These are phyloP conservation scores for Chelon auratus DNA, from an alignment of 2,797 vertebrate genomes.

Conservation along the genomic window DNA sequence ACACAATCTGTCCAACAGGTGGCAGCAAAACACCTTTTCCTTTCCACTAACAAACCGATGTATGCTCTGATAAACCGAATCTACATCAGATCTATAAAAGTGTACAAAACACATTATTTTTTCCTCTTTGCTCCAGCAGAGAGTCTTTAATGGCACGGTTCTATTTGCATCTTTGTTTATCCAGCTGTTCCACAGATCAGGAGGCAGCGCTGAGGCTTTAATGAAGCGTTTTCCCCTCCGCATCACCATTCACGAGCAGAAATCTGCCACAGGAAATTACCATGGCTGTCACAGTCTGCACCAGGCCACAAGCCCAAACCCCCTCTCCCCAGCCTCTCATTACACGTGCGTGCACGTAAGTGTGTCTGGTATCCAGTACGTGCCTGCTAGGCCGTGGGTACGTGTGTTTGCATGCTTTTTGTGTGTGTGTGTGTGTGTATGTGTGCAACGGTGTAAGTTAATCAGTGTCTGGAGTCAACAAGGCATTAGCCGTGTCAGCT, in stretches of 20 bases:
- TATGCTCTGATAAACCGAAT: background rate
- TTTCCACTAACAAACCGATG: background rate
- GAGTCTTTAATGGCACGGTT: background rate
- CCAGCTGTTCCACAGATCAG: constrained; percentile 24
- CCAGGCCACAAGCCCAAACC: constrained; percentile 58
- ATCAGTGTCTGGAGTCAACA: constrained; percentile 71
- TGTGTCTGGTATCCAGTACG: constrained; percentile 42
- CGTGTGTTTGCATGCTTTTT: constrained; percentile 32
- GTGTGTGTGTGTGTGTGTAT: constrained; percentile 32
- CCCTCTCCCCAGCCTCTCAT: constrained; percentile 46
- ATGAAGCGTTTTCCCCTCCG: constrained; percentile 64
- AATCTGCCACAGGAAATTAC: constrained; percentile 82
- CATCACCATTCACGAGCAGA: constrained; percentile 56
- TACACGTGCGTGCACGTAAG: constrained; percentile 30
- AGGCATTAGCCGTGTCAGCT: constrained; percentile 55
- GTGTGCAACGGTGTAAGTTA: constrained; percentile 48
- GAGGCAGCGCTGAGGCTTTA: constrained; percentile 55
- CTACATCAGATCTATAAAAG: background rate
- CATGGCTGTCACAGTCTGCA: constrained; percentile 71
- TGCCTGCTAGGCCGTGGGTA: constrained; percentile 37
- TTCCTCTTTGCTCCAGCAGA: background rate
- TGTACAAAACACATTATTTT: background rate
- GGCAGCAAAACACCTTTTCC: constrained; percentile 62
- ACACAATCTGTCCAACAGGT: constrained; percentile 64
- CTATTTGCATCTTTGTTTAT: constrained; percentile 16